Evolutionary conservation across 1,140 invertebrate genomes (phyloP).

Genomic region (Pseudomyrmex sp.): DNA sequence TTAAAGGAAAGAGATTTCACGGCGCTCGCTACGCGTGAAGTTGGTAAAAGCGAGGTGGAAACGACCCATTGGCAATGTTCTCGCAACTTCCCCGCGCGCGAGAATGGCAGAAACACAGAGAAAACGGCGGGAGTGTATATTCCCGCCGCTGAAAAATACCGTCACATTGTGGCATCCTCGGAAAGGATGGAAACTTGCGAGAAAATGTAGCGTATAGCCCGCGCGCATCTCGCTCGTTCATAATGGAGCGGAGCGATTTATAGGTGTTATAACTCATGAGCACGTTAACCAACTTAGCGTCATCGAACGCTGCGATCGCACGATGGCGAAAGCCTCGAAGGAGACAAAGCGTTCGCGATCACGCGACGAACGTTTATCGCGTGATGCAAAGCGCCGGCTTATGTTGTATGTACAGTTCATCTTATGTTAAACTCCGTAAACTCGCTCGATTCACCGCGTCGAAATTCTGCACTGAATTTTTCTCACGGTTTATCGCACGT

Average conservation of each 20-base stretch:
- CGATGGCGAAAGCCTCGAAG: constrained; percentile 14
- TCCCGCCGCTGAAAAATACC: constrained; percentile 62
- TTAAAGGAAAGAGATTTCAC: constrained; percentile 64
- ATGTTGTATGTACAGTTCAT: not conserved
- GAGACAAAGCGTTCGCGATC: constrained; percentile 38
- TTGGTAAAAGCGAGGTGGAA: constrained; percentile 49
- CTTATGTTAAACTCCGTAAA: constrained; percentile 10
- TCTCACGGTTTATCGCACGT: constrained; percentile 1
- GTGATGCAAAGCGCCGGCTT: not conserved
- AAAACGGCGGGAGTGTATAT: constrained; percentile 45
- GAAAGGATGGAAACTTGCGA: constrained; percentile 36
- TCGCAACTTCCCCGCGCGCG: constrained; percentile 30
- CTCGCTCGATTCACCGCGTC: not conserved
- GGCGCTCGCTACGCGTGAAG: constrained; percentile 34
- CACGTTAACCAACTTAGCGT: constrained; percentile 60
- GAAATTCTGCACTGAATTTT: constrained; percentile 13
- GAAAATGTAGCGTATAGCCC: constrained; percentile 51
- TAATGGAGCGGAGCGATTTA: constrained; percentile 57
- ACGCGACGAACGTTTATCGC: constrained; percentile 26
- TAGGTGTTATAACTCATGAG: constrained; percentile 63
- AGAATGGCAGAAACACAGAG: constrained; percentile 20
- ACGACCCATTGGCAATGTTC: constrained; percentile 63
- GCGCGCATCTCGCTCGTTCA: constrained; percentile 19
- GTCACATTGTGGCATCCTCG: constrained; percentile 57
- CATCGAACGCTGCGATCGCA: constrained; percentile 32